Conservation (phyloP, 2,797 vertebrate species). For the Galaxias olidus region DNA sequence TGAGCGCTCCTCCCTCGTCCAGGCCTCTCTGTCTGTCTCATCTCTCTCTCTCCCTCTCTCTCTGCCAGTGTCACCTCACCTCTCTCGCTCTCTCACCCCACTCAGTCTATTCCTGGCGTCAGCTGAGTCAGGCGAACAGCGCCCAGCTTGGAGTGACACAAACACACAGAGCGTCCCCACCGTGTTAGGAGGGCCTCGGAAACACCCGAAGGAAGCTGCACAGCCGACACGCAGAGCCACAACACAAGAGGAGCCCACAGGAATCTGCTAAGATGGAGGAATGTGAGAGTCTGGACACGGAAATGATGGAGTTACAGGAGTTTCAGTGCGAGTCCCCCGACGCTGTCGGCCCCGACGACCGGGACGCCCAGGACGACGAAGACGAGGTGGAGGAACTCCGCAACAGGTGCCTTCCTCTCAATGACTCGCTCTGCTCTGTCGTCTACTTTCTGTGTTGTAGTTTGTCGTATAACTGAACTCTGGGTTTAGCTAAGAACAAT, state of each 20-base stretch:
- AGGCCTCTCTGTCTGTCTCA: slow-evolving; percentile 28
- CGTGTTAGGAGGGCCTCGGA: slow-evolving; percentile 63
- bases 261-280: slow-evolving; percentile 67
- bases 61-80: neutral
- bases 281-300: slow-evolving; percentile 65
- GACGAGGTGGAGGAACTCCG: slow-evolving; percentile 82
- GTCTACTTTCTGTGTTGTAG: neutral
- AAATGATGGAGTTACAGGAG: slow-evolving; percentile 73
- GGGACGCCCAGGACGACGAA: slow-evolving; percentile 77
- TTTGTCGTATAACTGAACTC: neutral
- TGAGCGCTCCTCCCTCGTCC: neutral
- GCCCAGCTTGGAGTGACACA: slow-evolving; percentile 81
- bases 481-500: no score
- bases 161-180: slow-evolving; percentile 70
- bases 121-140: slow-evolving; percentile 84
- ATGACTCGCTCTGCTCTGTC: no score
- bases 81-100: slow-evolving; percentile 40
- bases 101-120: slow-evolving; percentile 88
- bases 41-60: slow-evolving; percentile 23
- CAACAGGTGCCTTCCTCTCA: slow-evolving; percentile 76
- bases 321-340: slow-evolving; percentile 65
- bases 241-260: slow-evolving; percentile 51
- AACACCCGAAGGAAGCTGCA: slow-evolving; percentile 45
- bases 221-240: slow-evolving; percentile 26
- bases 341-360: slow-evolving; percentile 66